Conservation (phyloP, 2,113 vertebrate genomes). For the Sclerurus mexicanus region DNA sequence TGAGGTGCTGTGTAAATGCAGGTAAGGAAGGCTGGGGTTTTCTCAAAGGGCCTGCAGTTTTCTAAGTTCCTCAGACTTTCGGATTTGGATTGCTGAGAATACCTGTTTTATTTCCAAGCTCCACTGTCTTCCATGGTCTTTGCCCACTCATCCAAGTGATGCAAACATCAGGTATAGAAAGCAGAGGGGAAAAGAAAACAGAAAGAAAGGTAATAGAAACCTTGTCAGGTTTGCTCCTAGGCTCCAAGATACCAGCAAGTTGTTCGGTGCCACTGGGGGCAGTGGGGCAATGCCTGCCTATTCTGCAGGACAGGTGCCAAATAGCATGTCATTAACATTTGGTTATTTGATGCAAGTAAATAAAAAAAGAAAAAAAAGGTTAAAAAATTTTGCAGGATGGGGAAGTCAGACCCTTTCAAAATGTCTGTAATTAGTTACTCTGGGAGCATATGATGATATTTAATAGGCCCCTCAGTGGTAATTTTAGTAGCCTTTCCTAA, state of each 20-base stretch:
- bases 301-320: neutral
- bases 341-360: slow-evolving; percentile 56
- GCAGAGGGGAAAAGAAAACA: neutral
- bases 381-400: slow-evolving; percentile 3
- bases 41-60: neutral
- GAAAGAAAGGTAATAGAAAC: neutral
- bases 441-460: slow-evolving; percentile 66
- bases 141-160: neutral
- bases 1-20: neutral
- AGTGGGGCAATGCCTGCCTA: neutral
- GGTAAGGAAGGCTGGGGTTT: neutral
- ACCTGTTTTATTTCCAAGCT: neutral
- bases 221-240: neutral
- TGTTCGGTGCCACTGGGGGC: neutral
- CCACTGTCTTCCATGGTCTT: neutral
- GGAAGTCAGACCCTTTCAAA: slow-evolving; percentile 65
- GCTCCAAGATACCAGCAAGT: neutral
- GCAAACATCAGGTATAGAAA: neutral
- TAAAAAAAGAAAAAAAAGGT: neutral
- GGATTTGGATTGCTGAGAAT: neutral
- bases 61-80: neutral
- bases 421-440: slow-evolving; percentile 73
- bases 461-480: slow-evolving; percentile 73
- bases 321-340: slow-evolving; percentile 38
- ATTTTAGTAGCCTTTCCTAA: slow-evolving; percentile 64